phyloP scores from a whole-genome alignment of 1,140 invertebrate genomes.

The Scylla paramamosain region DNA sequence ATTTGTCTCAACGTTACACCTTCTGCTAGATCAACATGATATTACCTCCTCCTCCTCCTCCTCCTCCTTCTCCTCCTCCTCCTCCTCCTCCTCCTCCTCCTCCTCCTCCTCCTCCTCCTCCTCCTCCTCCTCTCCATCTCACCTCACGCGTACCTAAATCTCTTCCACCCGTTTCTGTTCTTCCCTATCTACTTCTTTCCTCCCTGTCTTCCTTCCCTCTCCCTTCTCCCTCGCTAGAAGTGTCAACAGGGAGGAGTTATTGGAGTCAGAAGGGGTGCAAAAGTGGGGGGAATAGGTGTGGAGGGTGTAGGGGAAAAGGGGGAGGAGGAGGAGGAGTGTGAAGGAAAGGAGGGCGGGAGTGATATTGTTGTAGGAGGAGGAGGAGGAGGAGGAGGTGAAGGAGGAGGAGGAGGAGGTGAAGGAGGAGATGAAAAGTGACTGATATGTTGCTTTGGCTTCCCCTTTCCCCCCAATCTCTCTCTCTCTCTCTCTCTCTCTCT shows the following conservation, averaged over 20 bases:
- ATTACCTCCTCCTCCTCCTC: too few species aligned
- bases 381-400: too few species aligned
- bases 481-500: constrained; percentile 12
- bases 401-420: too few species aligned
- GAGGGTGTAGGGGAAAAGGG: background rate
- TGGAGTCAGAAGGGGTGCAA: background rate
- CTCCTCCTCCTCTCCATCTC: background rate
- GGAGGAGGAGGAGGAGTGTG: background rate
- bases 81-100: background rate
- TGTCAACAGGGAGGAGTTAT: background rate
- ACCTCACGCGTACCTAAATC: background rate
- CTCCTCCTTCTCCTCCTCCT: too few species aligned
- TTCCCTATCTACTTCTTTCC: too few species aligned
- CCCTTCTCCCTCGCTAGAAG: background rate
- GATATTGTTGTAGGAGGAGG: background rate
- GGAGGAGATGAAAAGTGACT: background rate
- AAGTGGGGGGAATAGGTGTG: background rate
- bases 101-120: background rate
- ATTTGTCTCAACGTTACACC: too few species aligned
- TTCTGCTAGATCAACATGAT: too few species aligned
- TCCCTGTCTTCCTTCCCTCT: background rate
- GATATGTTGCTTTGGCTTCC: background rate
- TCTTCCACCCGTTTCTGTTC: background rate
- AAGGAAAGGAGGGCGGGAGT: background rate
- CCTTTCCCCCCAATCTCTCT: background rate